Base-by-base conservation (phyloP, 2,888 invertebrate species). In the Eupeodes luniger region DNA sequence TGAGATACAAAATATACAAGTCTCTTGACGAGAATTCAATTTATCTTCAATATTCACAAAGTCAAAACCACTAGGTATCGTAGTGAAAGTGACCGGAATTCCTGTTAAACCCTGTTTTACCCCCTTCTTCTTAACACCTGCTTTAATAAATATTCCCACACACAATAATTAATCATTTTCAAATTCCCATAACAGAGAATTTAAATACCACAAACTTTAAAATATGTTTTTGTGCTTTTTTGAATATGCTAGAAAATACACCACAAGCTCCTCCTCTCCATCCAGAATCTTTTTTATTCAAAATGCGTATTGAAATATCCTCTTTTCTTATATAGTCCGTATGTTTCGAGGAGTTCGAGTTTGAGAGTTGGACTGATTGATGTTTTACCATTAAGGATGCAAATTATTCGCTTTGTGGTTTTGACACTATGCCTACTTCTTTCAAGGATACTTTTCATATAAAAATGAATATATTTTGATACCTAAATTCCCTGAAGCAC, bases 381-480 rank as follows among this genome's bases (percentile, higher is more conserved):
- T 85, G 81, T 85, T 81, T 85, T 34, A 19, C n/a, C 76, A 85
- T 85, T 76, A 85, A 76, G 70, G 81, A 85, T 85, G 70, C 85
- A 85, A 85, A 85, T 85, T 76, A 76, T 72, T 55, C 70, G 44
- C 75, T 85, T 70, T 81, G 69, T 75, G 57, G 69, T 59, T 27
- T 59, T 66, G 55, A 57, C 66, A 34, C 27, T 27, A 67, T 72
- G 72, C 66, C 59, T 66, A 74, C n/a, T 16, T 47, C n/a, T 40
- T 51, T 19, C 14, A 67, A 53, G 67, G n/a, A 36, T 11, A n/a
- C 10, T 19, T 16, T 53, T 36, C 36, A 36, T 40, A 49, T 27
- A 55, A 53, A 70, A 12, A 27, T 3, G 12, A 19, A 16, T 6
- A 12, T 16, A 34, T 36, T 59, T 4, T 59, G 7, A 59, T 59